A percentile compares a stretch with the other conserved stretches of the same genome.
Evolutionary conservation across 2,113 vertebrate species (phyloP).

Genomic region (Lasiurus cinereus): DNA sequence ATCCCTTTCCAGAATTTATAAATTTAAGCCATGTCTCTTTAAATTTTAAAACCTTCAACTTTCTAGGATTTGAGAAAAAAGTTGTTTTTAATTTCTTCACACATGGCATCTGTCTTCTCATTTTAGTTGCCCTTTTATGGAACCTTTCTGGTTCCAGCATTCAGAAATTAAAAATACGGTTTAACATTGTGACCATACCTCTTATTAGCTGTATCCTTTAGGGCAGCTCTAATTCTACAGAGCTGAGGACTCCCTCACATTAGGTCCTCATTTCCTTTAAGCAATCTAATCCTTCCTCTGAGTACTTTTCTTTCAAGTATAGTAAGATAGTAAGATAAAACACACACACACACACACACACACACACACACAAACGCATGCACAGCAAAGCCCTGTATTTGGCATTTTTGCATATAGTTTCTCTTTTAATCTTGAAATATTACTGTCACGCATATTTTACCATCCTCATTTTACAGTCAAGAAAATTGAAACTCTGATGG

Average conservation of each 20-base stretch:
- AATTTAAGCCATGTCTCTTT: constrained; percentile 43
- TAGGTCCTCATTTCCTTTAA: not conserved
- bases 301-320: not conserved
- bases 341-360: constrained; percentile 1
- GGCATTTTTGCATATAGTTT: not conserved
- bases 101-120: constrained; percentile 7
- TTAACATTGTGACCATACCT: not conserved
- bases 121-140: not conserved
- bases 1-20: constrained; percentile 2
- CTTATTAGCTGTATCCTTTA: not conserved
- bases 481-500: constrained; percentile 22
- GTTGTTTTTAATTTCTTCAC: constrained; percentile 36
- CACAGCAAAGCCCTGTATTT: fast-evolving
- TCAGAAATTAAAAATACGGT: not conserved
- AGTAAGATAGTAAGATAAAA: not conserved
- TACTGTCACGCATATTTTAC: not conserved
- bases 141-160: not conserved
- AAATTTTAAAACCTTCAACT: constrained; percentile 11
- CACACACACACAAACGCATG: not conserved
- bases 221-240: not conserved
- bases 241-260: not conserved
- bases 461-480: not conserved
- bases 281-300: not conserved
- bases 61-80: not conserved
- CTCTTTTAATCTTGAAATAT: constrained; percentile 31